Base-by-base conservation (phyloP, 1,140 invertebrate species). In the Dendrolimus punctatus region DNA sequence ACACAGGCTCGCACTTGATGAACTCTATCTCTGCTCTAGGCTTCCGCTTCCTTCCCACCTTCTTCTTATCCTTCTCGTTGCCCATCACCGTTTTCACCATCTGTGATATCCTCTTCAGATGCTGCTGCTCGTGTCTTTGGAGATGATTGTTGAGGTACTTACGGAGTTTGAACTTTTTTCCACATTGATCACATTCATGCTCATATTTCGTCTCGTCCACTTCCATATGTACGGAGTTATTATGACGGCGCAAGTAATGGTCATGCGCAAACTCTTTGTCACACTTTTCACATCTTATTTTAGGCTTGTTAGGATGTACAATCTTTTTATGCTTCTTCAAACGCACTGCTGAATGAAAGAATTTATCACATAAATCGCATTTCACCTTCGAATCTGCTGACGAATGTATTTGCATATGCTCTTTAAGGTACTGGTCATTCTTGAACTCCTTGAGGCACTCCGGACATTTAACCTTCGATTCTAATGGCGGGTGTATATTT, bases 311-410 rank as follows among this genome's bases (percentile, higher is more conserved):
- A 0, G 82, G 82, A 41, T 85, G 82, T 1, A 85, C 82, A 3
- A 85, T 85, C 53, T 80, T 82, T 47, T 83, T 83, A n/a, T 85
- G 82, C 36, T 85, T 85, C 50, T 82, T 82, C 53, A 85, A 57
- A 55, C 82, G 79, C 0, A 83, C 62, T 0, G 76, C 76, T 0
- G 82, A 85, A 53, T 83, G 80, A 46, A 85, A 85, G 40, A 60
- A 73, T 38, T 85, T 85, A 10, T 85, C 79, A 8, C 82, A 85
- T 6, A 82, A 8, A 8, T 85, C 82, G n/a, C 82, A 85, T 53
- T 80, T 77, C 1, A 85, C 71, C 40, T 85, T 83, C 7, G 71
- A 73, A 9, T 85, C 80, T 0, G 72, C 47, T 0, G 79, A 75
- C 0, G 82, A 80, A 41, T 85, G 82, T 0, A 85, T 72, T 23